A percentile compares a stretch with the other conserved stretches of the same genome.
Evolutionary conservation across 1,140 invertebrate genomes (phyloP).

Genomic region (Nasonia vitripennis): DNA sequence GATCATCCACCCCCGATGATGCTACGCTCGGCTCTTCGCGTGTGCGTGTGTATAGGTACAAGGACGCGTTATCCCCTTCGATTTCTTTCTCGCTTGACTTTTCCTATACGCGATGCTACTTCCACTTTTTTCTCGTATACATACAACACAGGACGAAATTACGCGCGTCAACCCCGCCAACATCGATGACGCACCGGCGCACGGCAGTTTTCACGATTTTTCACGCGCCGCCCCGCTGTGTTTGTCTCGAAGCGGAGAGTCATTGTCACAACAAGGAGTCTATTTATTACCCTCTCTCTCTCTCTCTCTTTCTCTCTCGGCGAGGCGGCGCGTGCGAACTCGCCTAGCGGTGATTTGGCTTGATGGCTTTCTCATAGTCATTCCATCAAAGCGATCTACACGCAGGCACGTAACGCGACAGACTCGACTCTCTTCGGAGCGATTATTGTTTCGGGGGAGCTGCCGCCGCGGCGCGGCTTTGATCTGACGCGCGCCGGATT

Average conservation of each 20-base stretch:
- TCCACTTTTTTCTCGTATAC: neutral
- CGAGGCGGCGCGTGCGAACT: slow-evolving; percentile 9
- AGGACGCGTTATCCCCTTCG: slow-evolving; percentile 55
- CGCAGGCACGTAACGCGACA: neutral
- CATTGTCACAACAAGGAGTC: slow-evolving; percentile 52
- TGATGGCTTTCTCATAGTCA: slow-evolving; percentile 41
- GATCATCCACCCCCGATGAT: slow-evolving; percentile 26
- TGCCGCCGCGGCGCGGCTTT: slow-evolving; percentile 9
- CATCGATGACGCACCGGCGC: neutral
- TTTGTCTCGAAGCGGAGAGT: slow-evolving; percentile 17
- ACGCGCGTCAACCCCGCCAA: neutral
- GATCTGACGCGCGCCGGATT: neutral
- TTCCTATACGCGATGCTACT: neutral
- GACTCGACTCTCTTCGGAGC: neutral
- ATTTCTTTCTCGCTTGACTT: slow-evolving; percentile 6
- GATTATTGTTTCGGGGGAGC: slow-evolving; percentile 28
- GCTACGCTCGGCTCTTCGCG: neutral
- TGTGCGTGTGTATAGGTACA: slow-evolving; percentile 53
- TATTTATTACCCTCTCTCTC: slow-evolving; percentile 39
- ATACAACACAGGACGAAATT: neutral
- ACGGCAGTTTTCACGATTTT: slow-evolving; percentile 48
- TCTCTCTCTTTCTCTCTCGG: slow-evolving; percentile 19
- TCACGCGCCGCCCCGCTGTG: slow-evolving; percentile 36
- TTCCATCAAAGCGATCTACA: slow-evolving; percentile 16
- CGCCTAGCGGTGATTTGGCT: slow-evolving; percentile 17